Evolutionary conservation across 1,140 invertebrate species (phyloP), one percentile per base, ranked within the genome.

Genomic region (Drosophila nebulosa): DNA sequence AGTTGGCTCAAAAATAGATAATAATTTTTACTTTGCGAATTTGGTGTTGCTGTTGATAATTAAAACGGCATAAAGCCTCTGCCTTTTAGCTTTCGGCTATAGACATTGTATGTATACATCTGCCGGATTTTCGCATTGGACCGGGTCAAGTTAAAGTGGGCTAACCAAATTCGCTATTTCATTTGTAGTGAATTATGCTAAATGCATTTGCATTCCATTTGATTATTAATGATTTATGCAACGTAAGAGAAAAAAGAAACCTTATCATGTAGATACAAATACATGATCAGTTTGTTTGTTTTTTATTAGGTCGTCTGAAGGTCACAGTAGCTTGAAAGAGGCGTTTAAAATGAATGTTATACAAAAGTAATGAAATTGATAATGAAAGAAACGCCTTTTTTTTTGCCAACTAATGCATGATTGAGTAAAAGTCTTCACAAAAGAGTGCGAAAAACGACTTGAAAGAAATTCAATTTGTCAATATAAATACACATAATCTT

Each of bases 111-210:
- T 21, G 10, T 10, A 46, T 46, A 46, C 5, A 42, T 42, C 6
- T 16, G 5, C 18, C 6, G 6, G 3, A 16, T 42, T 18, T 42
- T 42, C 2, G 16, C 21, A 21, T 6, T 10, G 18, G 39, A 46
- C 39, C 35, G 14, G 39, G 39, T 46, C 39, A 46, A 46, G 55
- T 18, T 39, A 59, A 86, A 85, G 74, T 85, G 65, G 79, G 79
- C 77, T 85, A 84, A 69, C 72, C 64, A 85, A 84, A 84, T 84
- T 84, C 72, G 72, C 60, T 52, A 73, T 67, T 79, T 85, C 64
- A 60, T 68, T 80, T 70, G 27, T 69, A 85, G 80, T 70, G 53
- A 69, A 67, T 69, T 64, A 85, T 79, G 80, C 75, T 83, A 75
- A 66, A 60, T 63, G 56, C 72, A 55, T 64, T 68, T 80, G 73